A percentile compares a stretch with the other conserved stretches of the same genome.
phyloP scores from a whole-genome alignment of 2,113 vertebrate genomes.

The Microcebus lehilahytsara region DNA sequence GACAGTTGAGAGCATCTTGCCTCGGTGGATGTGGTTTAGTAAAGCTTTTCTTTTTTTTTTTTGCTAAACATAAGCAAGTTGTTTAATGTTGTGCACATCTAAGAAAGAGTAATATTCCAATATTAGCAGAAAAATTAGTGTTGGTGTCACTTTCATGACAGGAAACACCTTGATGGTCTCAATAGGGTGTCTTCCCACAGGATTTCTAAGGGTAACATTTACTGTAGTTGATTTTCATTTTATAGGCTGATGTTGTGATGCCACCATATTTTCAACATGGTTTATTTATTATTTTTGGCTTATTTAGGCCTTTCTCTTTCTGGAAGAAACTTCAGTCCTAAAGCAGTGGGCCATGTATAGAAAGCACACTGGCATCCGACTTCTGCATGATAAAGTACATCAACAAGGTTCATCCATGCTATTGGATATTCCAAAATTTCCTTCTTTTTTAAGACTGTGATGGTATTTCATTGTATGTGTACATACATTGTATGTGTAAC shows the following conservation, averaged over 20 bases:
- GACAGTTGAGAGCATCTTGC: neutral
- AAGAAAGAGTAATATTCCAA: neutral
- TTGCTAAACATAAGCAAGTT: neutral
- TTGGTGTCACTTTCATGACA: neutral
- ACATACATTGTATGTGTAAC: too few relatives aligned
- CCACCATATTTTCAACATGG: neutral
- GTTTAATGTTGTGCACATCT: neutral
- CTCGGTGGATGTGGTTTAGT: neutral
- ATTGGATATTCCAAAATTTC: neutral
- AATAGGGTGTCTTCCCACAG: neutral
- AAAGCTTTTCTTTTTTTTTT: neutral
- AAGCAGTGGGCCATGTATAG: neutral
- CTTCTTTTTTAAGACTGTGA: neutral
- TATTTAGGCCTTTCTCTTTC: neutral
- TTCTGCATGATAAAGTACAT: constrained; percentile 32
- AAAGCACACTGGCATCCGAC: constrained; percentile 8
- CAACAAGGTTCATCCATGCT: neutral
- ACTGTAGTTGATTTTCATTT: neutral
- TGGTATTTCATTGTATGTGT: neutral
- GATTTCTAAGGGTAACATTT: neutral
- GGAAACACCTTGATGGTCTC: neutral
- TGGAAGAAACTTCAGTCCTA: constrained; percentile 17
- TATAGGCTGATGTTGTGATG: neutral
- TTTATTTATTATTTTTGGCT: neutral
- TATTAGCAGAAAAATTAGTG: neutral